phyloP scores from a whole-genome alignment of 1,140 invertebrate species.

The Brachionus angularis region DNA sequence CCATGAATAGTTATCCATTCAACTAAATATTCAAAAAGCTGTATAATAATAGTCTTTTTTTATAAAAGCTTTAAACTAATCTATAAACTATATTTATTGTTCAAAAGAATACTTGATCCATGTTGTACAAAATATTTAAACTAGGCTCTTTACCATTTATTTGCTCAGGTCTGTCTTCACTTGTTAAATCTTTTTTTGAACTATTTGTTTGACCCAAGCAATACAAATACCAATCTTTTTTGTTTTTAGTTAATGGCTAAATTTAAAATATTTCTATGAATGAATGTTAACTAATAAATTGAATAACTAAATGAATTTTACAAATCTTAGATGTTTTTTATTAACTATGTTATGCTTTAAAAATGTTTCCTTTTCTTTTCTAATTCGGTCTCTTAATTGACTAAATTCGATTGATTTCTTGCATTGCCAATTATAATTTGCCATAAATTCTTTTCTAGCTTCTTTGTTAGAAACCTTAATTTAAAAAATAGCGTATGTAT shows the following conservation, averaged over 20 bases:
- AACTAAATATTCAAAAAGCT: slow-evolving; percentile 25
- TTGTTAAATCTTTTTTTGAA: not conserved
- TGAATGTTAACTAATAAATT: no score
- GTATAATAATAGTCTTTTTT: not conserved
- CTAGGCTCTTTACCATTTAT: not conserved
- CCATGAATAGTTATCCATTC: slow-evolving; percentile 18
- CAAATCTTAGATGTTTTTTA: not conserved
- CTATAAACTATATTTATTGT: no score
- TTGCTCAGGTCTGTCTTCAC: not conserved
- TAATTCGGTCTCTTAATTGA: slow-evolving; percentile 4
- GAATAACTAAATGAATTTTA: no score
- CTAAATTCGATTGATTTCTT: slow-evolving; percentile 20
- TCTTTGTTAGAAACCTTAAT: not conserved
- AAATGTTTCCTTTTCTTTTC: slow-evolving; percentile 12
- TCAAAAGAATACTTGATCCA: slow-evolving; percentile 38
- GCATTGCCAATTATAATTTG: slow-evolving; percentile 18
- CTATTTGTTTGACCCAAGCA: no score
- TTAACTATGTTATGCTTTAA: not conserved
- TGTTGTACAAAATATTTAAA: slow-evolving; percentile 9
- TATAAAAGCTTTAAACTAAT: no score
- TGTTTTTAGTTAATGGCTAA: not conserved
- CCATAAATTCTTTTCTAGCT: slow-evolving; percentile 10
- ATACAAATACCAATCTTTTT: slow-evolving; percentile 29
- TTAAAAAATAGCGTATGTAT: not conserved
- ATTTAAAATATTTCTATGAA: slow-evolving; percentile 38